Percentiles rank a stretch among this genome's conserved stretches.
phyloP scores from a whole-genome alignment of 2,797 vertebrate species.

The Salmo trutta region DNA sequence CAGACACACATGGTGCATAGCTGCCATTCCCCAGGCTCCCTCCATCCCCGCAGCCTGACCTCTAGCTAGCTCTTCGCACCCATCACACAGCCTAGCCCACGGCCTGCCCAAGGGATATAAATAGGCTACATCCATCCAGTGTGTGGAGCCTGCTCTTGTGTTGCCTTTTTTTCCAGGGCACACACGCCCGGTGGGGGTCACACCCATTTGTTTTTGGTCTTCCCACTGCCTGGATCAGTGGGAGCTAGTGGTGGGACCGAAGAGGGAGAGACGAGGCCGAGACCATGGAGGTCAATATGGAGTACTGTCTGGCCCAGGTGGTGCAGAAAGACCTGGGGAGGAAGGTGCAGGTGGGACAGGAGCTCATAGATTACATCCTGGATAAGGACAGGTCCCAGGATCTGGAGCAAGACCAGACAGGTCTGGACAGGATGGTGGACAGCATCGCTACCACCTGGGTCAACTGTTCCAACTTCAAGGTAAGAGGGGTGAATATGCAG shows the following conservation, averaged over 20 bases:
- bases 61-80: conserved; percentile 77
- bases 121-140: conserved; percentile 52
- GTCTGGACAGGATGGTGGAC: conserved; percentile 96
- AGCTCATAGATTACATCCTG: conserved; percentile 91
- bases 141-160: conserved; percentile 37
- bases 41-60: conserved; percentile 81
- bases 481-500: conserved; percentile 62
- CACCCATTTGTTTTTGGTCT: conserved; percentile 36
- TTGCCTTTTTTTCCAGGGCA: conserved; percentile 30
- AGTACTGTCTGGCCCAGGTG: conserved; percentile 90
- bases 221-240: conserved; percentile 41
- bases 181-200: conserved; percentile 13
- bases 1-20: conserved; percentile 98
- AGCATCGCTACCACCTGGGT: conserved; percentile 95
- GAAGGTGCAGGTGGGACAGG: conserved; percentile 93
- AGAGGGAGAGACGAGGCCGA: conserved; percentile 32
- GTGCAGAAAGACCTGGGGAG: conserved; percentile 96
- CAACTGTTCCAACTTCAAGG: conserved; percentile 99
- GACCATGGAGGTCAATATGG: conserved; percentile 91
- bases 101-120: conserved; percentile 64
- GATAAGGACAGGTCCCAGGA: conserved; percentile 93
- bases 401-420: conserved; percentile 94
- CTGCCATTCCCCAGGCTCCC: conserved; percentile 91
- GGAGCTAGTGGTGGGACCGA: conserved; percentile 19
- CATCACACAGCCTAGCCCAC: conserved; percentile 58